These are phyloP conservation scores for Hemibagrus guttatus DNA, from an alignment of 2,797 vertebrate species.

Conservation along the genomic window DNA sequence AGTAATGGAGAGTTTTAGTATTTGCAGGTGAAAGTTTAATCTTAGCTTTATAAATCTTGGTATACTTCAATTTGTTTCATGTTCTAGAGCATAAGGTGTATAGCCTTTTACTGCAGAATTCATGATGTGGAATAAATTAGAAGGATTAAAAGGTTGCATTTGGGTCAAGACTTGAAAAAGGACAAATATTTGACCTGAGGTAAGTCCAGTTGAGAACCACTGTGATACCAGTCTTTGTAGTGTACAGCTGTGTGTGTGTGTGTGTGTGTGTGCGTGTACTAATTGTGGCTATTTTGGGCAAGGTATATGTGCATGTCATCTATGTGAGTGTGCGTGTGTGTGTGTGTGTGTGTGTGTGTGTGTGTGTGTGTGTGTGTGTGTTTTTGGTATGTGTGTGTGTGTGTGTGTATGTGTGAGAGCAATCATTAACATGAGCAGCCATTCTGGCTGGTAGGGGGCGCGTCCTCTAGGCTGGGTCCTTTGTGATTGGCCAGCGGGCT, in stretches of 20 bases:
- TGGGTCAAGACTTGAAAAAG: not conserved
- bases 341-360: not conserved
- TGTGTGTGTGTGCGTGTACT: not conserved
- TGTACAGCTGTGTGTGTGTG: not conserved
- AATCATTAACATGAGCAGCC: constrained; percentile 81
- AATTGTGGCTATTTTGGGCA: not conserved
- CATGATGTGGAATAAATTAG: not conserved
- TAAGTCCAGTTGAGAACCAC: constrained; percentile 5
- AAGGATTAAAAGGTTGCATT: not conserved
- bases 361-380: not conserved
- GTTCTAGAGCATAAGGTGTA: not conserved
- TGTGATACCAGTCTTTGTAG: not conserved
- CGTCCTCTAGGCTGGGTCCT: constrained; percentile 71
- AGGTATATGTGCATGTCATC: not conserved
- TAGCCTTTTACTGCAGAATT: not conserved
- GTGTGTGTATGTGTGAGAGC: not conserved
- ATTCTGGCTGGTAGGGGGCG: constrained; percentile 61
- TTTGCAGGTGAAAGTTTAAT: not conserved
- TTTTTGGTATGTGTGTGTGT: not conserved
- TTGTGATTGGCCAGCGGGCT: constrained; percentile 66
- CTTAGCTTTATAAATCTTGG: not conserved
- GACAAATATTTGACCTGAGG: not conserved
- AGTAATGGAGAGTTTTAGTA: not conserved
- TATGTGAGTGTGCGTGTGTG: not conserved
- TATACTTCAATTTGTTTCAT: not conserved